Base-by-base conservation (phyloP, 2,888 invertebrate genomes). In the Epinotia bilunana region DNA sequence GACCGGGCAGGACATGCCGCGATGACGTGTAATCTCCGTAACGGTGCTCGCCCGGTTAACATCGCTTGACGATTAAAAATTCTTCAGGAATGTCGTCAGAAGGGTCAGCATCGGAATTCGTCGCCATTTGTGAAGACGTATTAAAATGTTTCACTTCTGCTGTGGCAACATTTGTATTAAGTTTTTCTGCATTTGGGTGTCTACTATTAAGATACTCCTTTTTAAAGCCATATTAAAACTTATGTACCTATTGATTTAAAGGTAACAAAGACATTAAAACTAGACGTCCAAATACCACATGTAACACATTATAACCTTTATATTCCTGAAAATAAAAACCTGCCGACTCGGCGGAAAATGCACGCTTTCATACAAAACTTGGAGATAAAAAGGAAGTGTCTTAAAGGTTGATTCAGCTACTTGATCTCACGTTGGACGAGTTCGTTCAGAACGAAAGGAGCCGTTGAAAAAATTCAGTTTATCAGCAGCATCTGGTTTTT, bases 1-100 rank as follows among this genome's bases (percentile, higher is more conserved):
- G 85, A 84, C 90, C 81, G 87, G 86, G 84, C 86, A 80, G 86
- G 89, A 87, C 84, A 84, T 88, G 88, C 87, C 86, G 90, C 82
- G 82, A 84, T 87, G 83, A 82, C 83, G 79, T 83, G 88, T 87
- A 87, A 88, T 84, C 83, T 80, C 79, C 82, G 82, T 89, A 89
- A 90, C 90, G 86, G 89, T 86, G 77, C 77, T 68, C 77, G 74
- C 53, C 76, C 76, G 67, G 63, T 72, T 73, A 72, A 76, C 77
- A 74, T 80, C 74, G 77, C 76, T 76, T 70, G 49, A 74, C 64
- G 58, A 74, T 64, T 64, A 64, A 74, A 74, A 74, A 60, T 65
- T 64, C 74, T 71, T 65, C 58, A 74, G 70, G 70, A 74, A 74
- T 74, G 74, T 65, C 43, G 70, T 39, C 64, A 43, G 53, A 71